Conservation (phyloP, 2,113 vertebrate species). For the Noctilio leporinus region DNA sequence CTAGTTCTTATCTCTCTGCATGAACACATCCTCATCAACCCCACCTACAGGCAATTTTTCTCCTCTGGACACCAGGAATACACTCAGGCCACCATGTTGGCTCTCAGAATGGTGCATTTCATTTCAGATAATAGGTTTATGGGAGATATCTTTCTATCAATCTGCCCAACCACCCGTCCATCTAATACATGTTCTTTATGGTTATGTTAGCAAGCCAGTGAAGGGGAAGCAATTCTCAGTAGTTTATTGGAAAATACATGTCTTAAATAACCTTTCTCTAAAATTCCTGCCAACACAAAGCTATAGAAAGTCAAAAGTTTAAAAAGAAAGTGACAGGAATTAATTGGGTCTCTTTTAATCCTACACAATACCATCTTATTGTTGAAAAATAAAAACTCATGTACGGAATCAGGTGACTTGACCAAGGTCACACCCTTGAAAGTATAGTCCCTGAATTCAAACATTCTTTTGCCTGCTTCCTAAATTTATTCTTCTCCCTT, state of each 20-base stretch:
- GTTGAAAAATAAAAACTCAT: neutral
- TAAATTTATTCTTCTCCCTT: neutral
- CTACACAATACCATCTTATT: neutral
- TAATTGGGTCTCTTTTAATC: neutral
- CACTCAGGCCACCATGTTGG: neutral
- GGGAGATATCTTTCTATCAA: neutral
- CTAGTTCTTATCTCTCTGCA: neutral
- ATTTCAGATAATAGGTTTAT: neutral
- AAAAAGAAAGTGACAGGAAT: neutral
- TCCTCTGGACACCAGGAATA: neutral
- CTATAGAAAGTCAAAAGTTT: neutral
- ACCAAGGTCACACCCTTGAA: neutral
- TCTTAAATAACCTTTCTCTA: neutral
- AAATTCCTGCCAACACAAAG: neutral
- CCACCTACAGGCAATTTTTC: neutral
- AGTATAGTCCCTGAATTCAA: neutral
- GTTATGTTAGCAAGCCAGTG: neutral
- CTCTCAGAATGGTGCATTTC: neutral
- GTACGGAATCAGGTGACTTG: neutral
- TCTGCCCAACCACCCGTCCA: neutral
- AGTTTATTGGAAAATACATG: neutral
- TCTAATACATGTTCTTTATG: neutral
- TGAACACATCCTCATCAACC: neutral
- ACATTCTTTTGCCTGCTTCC: neutral
- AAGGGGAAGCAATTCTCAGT: neutral